Base-by-base conservation (phyloP, 2,797 vertebrate genomes). In the Okamejei kenojei region DNA sequence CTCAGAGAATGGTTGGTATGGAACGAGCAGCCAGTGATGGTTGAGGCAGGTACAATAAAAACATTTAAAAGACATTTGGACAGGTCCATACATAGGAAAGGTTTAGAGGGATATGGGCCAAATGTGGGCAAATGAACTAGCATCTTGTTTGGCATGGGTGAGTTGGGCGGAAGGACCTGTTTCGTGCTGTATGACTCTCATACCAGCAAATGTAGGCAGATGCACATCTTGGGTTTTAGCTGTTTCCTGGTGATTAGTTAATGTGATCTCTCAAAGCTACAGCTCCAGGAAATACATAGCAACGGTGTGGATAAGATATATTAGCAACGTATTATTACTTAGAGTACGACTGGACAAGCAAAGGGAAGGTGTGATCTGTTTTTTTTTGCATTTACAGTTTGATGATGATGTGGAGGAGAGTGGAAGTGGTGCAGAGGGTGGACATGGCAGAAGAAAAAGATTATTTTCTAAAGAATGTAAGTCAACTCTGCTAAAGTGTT, bases 401-500 rank as follows among this genome's bases (percentile, higher is more conserved):
- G 98, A 99, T 54, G 98, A 99, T 93, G 98, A 99, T 93, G 94
- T 96, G 93, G 99, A 99, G 0, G 99, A 99, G 29, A 96, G 97
- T 2, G 96, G 96, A 91, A 95, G 97, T 58, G 98, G 98, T 0
- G 94, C 96, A 2, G 98, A 99, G 21, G 96, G 97, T 15, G 97
- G 97, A 90, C 98, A 98, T 93, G 99, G 99, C 10, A 97, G 96
- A 94, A 97, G 98, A 93, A 99, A 99, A 94, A 95, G 99, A 94
- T 97, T 99, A 15, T 99, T 99, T 95, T 99, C 99, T 76, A 99
- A 99, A 95, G 98, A 99, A 95, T 95, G 97, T 97, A 95, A 97
- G 97, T 95, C 45, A 73, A 93, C 7, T 81, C 93, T 93, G 76
- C 61, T 54, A 93, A 38, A 90, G 93, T 93, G 90, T 76, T 32